Base-by-base conservation (phyloP, 2,113 vertebrate genomes). In the Anas platyrhynchos region DNA sequence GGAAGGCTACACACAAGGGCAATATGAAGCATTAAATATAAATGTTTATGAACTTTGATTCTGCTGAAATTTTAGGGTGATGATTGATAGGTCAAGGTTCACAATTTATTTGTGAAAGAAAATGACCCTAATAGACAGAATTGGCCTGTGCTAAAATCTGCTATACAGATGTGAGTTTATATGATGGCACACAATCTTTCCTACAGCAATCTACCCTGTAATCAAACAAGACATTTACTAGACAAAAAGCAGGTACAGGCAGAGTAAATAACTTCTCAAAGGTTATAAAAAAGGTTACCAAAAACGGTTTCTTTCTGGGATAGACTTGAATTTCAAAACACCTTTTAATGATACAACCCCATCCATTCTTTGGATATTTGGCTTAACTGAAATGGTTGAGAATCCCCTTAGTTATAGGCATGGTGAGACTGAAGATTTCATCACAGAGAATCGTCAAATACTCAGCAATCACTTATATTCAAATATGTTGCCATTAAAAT, bases 191-290 rank as follows among this genome's bases (percentile, higher is more conserved):
- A 55, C 23, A 78, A 20, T 66, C n/a, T 63, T 83, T 81, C 72
- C 75, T 86, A 65, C 21, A 81, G 22, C 72, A 83, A 56, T 43
- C 36, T 22, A 34, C 11, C 32, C 23, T 83, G 29, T 65, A 89
- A 94, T 89, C 79, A 91, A 88, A 91, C 32, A 74, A 88, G 72
- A 65, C 65, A 68, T 89, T 89, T 88, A 75, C 36, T 71, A 86
- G 89, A 94, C 38, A 61, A 83, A 93, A 93, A 81, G 1, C 56
- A 91, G 83, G 32, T 68, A 72, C 32, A 16, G 63, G 34, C 16
- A 78, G 66, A 86, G 66, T n/a, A 88, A 90, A 81, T 86, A 0
- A 38, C 41, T 89, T 88, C 22, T 73, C 27, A 11, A 61, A 68
- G 36, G 31, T 83, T 50, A 72, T 75, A 72, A 31, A 56, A 91